A percentile compares a stretch with the other conserved stretches of the same genome.
Conservation (phyloP, 1,140 invertebrate genomes). For the Bilobella aurantiaca region DNA sequence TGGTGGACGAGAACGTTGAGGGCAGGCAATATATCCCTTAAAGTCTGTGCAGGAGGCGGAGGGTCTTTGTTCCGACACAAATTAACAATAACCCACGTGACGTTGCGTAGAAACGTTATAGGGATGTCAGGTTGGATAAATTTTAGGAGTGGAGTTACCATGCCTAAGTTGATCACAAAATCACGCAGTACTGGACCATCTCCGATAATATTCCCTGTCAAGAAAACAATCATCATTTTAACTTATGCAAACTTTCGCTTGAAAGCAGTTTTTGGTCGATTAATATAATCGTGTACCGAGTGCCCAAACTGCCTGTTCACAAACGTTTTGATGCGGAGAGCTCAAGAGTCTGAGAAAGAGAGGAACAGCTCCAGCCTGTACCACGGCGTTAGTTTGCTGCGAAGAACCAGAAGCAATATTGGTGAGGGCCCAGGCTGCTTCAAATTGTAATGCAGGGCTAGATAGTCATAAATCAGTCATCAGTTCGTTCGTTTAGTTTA, state of each 20-base stretch:
- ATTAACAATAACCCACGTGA: constrained; percentile 98
- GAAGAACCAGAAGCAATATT: constrained; percentile 98
- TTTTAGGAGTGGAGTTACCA: constrained; percentile 73
- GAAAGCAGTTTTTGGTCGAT: no score
- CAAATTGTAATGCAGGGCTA: constrained; percentile 89
- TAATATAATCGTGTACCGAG: constrained; percentile 52
- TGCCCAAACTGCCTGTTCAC: constrained; percentile 98
- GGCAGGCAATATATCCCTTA: constrained; percentile 86
- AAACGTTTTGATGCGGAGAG: constrained; percentile 94
- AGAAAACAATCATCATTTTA: not conserved
- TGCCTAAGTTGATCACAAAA: constrained; percentile 80
- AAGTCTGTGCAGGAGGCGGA: constrained; percentile 71
- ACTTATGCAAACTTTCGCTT: no score
- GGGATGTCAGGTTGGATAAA: constrained; percentile 90
- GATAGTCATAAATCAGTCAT: not conserved
- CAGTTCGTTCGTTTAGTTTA: no score
- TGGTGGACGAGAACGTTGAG: constrained; percentile 89
- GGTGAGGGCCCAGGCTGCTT: constrained; percentile 97
- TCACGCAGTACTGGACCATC: constrained; percentile 83
- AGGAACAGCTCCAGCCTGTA: constrained; percentile 86
- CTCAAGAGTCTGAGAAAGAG: constrained; percentile 77
- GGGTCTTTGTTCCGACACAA: constrained; percentile 93
- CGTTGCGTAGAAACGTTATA: constrained; percentile 83
- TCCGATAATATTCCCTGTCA: constrained; percentile 72
- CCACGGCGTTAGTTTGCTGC: constrained; percentile 89